phyloP scores from a whole-genome alignment of 2,113 vertebrate species.

The Chinchilla lanigera region DNA sequence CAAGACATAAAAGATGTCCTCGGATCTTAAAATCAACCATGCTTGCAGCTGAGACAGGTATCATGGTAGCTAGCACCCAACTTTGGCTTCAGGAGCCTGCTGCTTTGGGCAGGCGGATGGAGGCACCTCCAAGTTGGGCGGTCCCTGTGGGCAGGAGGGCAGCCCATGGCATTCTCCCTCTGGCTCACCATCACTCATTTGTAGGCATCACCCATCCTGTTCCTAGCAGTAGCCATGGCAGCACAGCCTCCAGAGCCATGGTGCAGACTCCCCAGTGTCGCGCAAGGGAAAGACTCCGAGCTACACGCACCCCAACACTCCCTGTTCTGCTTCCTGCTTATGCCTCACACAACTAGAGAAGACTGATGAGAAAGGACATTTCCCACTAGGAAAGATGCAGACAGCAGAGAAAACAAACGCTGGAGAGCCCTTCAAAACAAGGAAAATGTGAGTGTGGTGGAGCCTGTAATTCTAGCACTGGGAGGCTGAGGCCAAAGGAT shows the following conservation, averaged over 20 bases:
- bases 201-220: neutral
- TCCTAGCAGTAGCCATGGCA: neutral
- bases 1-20: neutral
- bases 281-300: neutral
- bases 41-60: neutral
- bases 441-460: neutral
- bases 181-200: neutral
- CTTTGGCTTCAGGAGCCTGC: neutral
- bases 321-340: neutral
- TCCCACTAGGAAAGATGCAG: neutral
- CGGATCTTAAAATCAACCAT: neutral
- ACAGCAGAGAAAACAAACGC: neutral
- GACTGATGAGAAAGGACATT: neutral
- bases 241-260: neutral
- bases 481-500: neutral
- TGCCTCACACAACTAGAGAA: neutral
- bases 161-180: too few species aligned
- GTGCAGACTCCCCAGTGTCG: neutral
- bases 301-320: fast-evolving
- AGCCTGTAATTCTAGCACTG: neutral
- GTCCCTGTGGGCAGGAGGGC: neutral
- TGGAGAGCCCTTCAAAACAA: neutral
- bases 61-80: neutral
- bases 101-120: neutral
- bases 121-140: neutral